Evolutionary conservation across 2,113 vertebrate genomes (phyloP).

Genomic region (Xiphorhynchus elegans): DNA sequence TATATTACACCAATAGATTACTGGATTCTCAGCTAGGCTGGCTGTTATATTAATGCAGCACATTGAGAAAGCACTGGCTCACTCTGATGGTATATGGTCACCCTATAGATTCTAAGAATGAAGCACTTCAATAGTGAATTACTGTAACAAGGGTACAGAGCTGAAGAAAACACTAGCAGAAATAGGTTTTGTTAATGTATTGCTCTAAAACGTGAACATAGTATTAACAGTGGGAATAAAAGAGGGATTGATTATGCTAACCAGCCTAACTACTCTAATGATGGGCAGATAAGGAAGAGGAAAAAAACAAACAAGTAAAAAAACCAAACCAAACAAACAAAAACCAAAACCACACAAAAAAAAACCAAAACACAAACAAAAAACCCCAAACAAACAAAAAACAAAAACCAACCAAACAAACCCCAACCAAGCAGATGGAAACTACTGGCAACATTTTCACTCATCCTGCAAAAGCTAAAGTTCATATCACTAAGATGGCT

Average conservation of each 20-base stretch:
- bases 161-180: not conserved
- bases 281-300: too few relatives aligned
- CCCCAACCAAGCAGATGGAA: not conserved
- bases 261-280: too few relatives aligned
- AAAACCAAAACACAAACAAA: not conserved
- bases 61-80: not conserved
- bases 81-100: not conserved
- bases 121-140: not conserved
- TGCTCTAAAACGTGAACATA: not conserved
- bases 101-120: rapidly evolving
- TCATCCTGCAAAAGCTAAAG: not conserved
- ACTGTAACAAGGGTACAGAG: constrained; percentile 19
- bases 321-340: not conserved
- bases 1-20: not conserved
- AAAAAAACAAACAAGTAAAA: not conserved
- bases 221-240: not conserved
- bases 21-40: not conserved
- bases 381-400: not conserved
- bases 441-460: not conserved
- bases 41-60: constrained; percentile 36
- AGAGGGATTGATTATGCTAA: not conserved
- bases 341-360: not conserved
- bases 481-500: not conserved
- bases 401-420: not conserved
- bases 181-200: not conserved